Evolutionary conservation across 2,113 vertebrate genomes (phyloP).

Genomic region (Pseudorasbora parva): DNA sequence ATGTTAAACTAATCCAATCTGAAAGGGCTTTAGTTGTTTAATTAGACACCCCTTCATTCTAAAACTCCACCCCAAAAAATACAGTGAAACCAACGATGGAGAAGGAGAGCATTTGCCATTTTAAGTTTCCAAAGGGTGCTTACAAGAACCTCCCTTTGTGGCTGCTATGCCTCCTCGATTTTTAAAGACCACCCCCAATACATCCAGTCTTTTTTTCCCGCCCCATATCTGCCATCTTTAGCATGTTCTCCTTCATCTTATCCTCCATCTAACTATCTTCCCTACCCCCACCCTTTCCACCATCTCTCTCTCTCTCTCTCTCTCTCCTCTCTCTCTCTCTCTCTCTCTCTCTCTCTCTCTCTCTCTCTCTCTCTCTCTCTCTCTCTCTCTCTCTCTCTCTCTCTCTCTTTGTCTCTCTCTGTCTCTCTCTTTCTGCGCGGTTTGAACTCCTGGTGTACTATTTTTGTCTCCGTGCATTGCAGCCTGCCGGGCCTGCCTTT

Average conservation of each 20-base stretch:
- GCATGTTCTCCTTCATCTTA: constrained; percentile 3
- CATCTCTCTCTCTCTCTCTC: constrained; percentile 7
- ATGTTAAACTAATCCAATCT: too few species aligned
- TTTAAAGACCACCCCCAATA: background rate
- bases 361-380: constrained; percentile 2
- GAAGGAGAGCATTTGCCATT: background rate
- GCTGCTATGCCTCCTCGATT: background rate
- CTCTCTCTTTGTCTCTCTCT: background rate
- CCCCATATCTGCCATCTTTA: constrained; percentile 30
- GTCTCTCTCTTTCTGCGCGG: background rate
- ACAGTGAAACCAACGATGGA: background rate
- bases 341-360: constrained; percentile 6
- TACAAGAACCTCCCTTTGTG: too few species aligned
- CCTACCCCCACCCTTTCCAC: background rate
- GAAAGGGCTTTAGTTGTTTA: background rate
- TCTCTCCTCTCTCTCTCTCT: background rate
- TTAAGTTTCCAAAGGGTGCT: background rate
- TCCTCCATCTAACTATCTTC: constrained; percentile 2
- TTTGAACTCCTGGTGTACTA: constrained; percentile 51
- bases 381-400: constrained; percentile 10
- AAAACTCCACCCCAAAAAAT: background rate
- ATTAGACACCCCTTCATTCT: background rate
- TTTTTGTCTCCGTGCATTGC: constrained; percentile 43
- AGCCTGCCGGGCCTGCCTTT: constrained; percentile 44
- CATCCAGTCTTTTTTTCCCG: background rate